Base-by-base conservation (phyloP, 2,113 vertebrate species). In the Murina feae region DNA sequence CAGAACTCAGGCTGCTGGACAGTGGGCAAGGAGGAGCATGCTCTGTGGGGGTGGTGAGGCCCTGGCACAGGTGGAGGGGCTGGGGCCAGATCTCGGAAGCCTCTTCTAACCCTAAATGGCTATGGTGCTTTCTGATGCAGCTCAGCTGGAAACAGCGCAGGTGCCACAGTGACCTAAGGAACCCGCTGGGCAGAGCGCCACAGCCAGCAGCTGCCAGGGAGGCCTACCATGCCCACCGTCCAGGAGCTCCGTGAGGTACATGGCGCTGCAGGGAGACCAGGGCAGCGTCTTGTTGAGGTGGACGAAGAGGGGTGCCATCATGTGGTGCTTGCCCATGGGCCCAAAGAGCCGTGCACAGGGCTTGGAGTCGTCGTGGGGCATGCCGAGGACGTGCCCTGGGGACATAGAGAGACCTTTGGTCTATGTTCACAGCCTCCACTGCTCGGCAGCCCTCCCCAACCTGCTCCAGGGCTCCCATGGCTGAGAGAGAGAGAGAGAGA, bases 221-320 rank as follows among this genome's bases (percentile, higher is more conserved):
- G 16, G 44, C 97, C 90, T 98, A 99, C 99, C 99, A 0, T 99
- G 99, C 35, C 99, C 99, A 0, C 99, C 98, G 6, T 99, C 99
- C 95, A 99, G 99, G 98, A 99, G 99, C 90, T 99, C 99, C 0
- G 99, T 99, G 97, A 99, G 98, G 97, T 99, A 99, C 96, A 98
- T 98, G 65, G 99, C 99, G 0, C 99, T 99, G 98, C 99, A 99
- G 12, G 99, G 99, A 0, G 99, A 99, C 99, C 99, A 99, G 6
- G 99, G 99, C 23, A 98, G 96, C 0, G 97, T 99, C 97, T 98
- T 99, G 98, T 99, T 99, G 84, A 99, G 93, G 93, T 99, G 98
- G 94, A 99, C 87, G 21, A 99, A 99, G 86, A 99, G 95, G 0
- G 99, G 98, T 0, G 99, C 99, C 99, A 99, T 99, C 98, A 99